Base-by-base conservation (phyloP, 2,113 vertebrate species). In the Gyps fulvus region DNA sequence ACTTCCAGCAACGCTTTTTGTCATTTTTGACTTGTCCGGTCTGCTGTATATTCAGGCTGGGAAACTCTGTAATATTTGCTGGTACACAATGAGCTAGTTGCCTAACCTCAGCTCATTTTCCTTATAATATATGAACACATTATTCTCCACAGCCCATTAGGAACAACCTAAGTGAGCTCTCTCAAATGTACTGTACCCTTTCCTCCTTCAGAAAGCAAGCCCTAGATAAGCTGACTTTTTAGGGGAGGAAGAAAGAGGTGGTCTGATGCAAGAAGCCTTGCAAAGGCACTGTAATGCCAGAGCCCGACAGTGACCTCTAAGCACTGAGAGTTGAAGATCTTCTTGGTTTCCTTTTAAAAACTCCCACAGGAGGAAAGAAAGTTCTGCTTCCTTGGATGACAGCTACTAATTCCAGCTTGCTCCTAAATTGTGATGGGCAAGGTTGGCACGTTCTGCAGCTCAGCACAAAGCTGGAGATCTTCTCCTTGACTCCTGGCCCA, bases 401-500 rank as follows among this genome's bases (percentile, higher is more conserved):
- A 42, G 29, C 58, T 67, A 21, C 11, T 38, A 84, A 81, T 65
- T 52, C 26, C 6, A 73, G 8, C 27, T 69, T 57, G 36, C 32
- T 89, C 31, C 69, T 61, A 22, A 81, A 45, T 6, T 61, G 16
- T 61, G 21, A 87, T 0, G 7, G 54, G 54, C 19, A 89, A 72
- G 8, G 27, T 5, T 83, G 42, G 42, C 62, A 36, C 0, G 0
- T 71, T 72, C 18, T 6, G 1, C 23, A 67, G 55, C 42, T 74
- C 38, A 71, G 50, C 23, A n/a, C 40, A 61, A 67, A 57, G 59
- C 72, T 79, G 23, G 47, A 55, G 47, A 40, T 43, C 25, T 43
- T 62, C 50, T 86, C 40, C 31, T 72, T 91, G 38, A 70, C 23
- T 84, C 29, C 26, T 36, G 36, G 18, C 12, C 38, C 45, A 69